phyloP scores from a whole-genome alignment of 2,113 vertebrate species.

The Spilogale gracilis region DNA sequence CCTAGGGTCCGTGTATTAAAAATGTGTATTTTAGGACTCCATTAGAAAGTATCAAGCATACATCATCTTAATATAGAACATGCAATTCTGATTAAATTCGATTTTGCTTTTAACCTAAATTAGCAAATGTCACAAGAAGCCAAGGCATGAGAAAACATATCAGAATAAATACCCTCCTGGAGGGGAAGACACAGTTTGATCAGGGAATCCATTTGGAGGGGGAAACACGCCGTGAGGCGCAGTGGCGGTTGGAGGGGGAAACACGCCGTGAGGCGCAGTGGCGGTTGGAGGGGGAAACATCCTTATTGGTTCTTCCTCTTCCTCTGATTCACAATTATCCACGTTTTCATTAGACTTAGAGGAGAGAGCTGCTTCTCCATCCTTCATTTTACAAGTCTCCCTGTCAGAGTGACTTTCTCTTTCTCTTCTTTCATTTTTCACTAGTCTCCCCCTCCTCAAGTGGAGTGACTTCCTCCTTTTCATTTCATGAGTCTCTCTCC shows the following conservation, averaged over 20 bases:
- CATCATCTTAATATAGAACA: background rate
- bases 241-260: background rate
- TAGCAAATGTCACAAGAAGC: background rate
- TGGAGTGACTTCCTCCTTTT: background rate
- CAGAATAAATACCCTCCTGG: background rate
- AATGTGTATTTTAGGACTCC: background rate
- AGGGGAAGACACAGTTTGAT: background rate
- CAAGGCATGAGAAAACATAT: background rate
- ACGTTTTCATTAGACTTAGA: background rate
- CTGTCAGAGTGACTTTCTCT: background rate
- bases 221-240: background rate
- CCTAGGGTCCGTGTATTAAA: background rate
- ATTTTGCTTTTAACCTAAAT: background rate
- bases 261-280: background rate
- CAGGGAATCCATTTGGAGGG: background rate
- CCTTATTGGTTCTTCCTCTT: background rate
- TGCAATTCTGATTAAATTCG: background rate
- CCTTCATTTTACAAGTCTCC: background rate
- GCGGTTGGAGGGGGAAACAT: background rate
- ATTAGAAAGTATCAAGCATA: background rate
- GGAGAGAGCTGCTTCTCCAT: background rate
- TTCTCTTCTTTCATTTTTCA: background rate
- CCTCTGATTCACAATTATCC: background rate
- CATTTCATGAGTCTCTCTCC: background rate
- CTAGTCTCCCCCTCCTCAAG: background rate